Base-by-base conservation (phyloP, 2,113 vertebrate species). In the Phyllostomus hastatus region DNA sequence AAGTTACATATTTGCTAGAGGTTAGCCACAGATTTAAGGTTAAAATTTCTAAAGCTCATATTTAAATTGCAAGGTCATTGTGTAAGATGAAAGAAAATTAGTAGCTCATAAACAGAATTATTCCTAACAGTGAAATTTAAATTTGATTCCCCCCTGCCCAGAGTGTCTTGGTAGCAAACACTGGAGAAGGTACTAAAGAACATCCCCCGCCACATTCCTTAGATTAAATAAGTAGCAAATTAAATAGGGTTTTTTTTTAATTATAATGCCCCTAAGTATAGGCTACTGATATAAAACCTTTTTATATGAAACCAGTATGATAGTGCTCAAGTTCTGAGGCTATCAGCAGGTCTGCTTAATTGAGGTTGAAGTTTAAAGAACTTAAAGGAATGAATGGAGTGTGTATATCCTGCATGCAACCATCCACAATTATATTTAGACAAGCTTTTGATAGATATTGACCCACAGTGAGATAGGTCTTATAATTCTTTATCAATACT, bases 31-130 rank as follows among this genome's bases (percentile, higher is more conserved):
- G 38, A 84, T 88, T 95, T 57, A 88, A 85, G 57, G 35, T 46
- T 94, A 46, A 86, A 31, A 31, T 90, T 94, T 85, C 82, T 78
- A 78, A 86, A 92, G 48, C 52, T 78, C 46, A 31, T 41, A 48
- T 64, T 91, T 88, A 90, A 54, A 85, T 95, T 92, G 90, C n/a
- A 94, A 93, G 57, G 28, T 91, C 72, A 33, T 24, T 78, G 41
- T 81, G 11, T 78, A 83, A 90, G 33, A 94, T 90, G 61, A 96
- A 88, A 88, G 59, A n/a, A 85, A 96, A 20, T 15, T 93, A 66
- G 54, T 41, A 91, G 19, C 16, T 92, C 43, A 93, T 43, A 83
- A 38, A 38, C 38, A 95, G 31, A 97, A 88, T 41, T 90, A 80
- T 85, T 90, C 10, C 41, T 43, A 52, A 67, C 22, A 92, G 17